A percentile compares a stretch with the other conserved stretches of the same genome.
Evolutionary conservation across 2,113 vertebrate species (phyloP).

Genomic region (Xenus cinereus): DNA sequence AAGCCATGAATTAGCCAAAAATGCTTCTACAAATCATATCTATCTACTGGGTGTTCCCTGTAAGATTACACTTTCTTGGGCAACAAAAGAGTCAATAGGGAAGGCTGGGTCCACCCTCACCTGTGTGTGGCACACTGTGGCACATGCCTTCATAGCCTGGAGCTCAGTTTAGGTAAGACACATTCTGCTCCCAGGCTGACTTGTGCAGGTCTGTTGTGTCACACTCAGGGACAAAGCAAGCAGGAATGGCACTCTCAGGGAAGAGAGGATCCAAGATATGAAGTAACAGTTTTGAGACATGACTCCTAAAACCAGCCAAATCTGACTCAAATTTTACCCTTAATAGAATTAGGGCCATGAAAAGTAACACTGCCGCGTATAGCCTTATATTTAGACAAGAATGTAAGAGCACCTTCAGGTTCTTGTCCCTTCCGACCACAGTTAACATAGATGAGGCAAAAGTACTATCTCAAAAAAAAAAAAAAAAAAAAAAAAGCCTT

Average conservation of each 20-base stretch:
- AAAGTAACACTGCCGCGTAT: neutral
- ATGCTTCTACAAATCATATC: neutral
- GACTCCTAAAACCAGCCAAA: neutral
- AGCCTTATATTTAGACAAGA: neutral
- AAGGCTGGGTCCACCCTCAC: neutral
- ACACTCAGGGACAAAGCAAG: neutral
- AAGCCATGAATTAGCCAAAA: neutral
- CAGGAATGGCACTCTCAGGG: neutral
- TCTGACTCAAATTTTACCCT: neutral
- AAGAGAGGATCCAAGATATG: neutral
- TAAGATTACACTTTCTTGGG: neutral
- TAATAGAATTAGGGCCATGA: neutral
- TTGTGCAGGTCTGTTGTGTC: neutral
- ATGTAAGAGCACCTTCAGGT: neutral
- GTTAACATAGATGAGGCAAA: neutral
- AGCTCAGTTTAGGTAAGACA: neutral
- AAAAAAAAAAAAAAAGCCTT: neutral
- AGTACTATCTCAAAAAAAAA: neutral
- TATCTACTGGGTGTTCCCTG: neutral
- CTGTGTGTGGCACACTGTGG: fast-evolving
- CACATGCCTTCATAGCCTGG: neutral
- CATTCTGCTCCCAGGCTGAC: neutral
- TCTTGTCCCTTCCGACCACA: neutral
- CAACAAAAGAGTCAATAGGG: neutral
- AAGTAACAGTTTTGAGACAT: neutral